Conservation (phyloP, 2,797 vertebrate genomes). For the Clarias fuscus region DNA sequence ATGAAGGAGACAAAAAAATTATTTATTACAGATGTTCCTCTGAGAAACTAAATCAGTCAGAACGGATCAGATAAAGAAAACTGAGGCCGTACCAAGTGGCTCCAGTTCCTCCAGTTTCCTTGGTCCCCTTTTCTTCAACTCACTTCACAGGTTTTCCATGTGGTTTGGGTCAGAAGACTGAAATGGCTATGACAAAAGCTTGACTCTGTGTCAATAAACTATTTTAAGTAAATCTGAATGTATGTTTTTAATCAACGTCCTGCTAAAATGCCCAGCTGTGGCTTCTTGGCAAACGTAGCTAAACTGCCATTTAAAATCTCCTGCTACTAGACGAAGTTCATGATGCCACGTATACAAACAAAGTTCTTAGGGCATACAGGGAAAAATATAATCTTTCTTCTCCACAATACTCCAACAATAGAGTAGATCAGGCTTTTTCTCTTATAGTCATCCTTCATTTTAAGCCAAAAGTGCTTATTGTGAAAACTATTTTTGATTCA, state of each 20-base stretch:
- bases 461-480: background rate
- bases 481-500: background rate
- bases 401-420: background rate
- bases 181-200: background rate
- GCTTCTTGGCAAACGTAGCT: background rate
- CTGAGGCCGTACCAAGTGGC: background rate
- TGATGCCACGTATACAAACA: constrained; percentile 1
- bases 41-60: background rate
- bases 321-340: background rate
- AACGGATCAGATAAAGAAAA: background rate
- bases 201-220: background rate
- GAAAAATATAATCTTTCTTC: background rate
- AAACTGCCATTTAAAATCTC: background rate
- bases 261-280: constrained; percentile 4
- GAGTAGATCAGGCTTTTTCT: background rate
- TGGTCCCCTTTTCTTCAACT: background rate
- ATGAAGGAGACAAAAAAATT: background rate
- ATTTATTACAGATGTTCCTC: too few species aligned
- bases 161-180: background rate
- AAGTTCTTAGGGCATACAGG: background rate
- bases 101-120: background rate
- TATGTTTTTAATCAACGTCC: background rate
- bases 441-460: background rate
- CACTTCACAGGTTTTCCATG: background rate
- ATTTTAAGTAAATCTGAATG: background rate